A percentile compares a stretch with the other conserved stretches of the same genome.
Conservation (phyloP, 2,797 vertebrate genomes). For the Syngnathus acus region DNA sequence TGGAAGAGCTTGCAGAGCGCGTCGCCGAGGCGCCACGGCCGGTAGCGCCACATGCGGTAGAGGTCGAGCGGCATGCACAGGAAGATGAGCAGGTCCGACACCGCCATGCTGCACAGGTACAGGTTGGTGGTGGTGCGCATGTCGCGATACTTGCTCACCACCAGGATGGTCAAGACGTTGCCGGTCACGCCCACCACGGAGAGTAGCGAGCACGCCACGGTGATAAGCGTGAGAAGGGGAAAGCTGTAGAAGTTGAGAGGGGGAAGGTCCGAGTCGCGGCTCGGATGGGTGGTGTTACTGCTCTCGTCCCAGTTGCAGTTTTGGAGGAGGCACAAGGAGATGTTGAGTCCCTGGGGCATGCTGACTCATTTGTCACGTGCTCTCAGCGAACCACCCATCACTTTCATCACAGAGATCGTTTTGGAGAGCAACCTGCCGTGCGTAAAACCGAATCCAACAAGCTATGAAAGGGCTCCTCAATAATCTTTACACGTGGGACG, state of each 20-base stretch:
- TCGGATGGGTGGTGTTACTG: conserved; percentile 36
- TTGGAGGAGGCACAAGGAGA: conserved; percentile 58
- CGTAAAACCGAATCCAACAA: too few relatives aligned
- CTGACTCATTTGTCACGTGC: conserved; percentile 32
- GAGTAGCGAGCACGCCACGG: conserved; percentile 79
- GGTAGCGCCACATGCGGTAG: conserved; percentile 91
- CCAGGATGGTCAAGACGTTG: conserved; percentile 90
- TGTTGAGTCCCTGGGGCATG: conserved; percentile 63
- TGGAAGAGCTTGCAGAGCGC: conserved; percentile 94
- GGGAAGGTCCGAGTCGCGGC: conserved; percentile 34
- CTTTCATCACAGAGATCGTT: too few relatives aligned
- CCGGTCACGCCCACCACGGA: conserved; percentile 83
- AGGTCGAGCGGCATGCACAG: conserved; percentile 95
- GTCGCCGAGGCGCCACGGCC: conserved; percentile 90
- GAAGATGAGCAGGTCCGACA: conserved; percentile 93
- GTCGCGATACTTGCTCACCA: conserved; percentile 86
- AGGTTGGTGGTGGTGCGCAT: conserved; percentile 97
- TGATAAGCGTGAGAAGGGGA: conserved; percentile 81
- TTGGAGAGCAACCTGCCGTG: too few relatives aligned
- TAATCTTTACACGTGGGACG: not conserved
- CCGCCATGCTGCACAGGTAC: conserved; percentile 96
- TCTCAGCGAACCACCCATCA: conserved; percentile 13
- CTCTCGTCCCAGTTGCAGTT: conserved; percentile 70
- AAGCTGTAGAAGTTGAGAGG: conserved; percentile 77
- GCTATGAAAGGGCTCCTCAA: too few relatives aligned